Evolutionary conservation across 1,140 invertebrate species (phyloP).

Genomic region (Neodiprion lecontei): DNA sequence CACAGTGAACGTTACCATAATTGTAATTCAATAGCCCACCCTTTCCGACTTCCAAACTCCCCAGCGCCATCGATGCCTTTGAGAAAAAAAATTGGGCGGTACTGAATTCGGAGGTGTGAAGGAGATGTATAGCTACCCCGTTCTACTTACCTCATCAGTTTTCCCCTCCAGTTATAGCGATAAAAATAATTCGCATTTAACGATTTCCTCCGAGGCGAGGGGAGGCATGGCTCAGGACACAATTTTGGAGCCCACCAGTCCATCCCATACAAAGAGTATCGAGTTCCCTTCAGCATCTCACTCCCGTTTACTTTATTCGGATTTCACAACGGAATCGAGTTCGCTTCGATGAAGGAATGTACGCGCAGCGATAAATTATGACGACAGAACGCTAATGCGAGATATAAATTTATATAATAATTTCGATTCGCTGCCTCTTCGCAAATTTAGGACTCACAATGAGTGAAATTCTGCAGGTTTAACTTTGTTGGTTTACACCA

Average conservation of each 20-base stretch:
- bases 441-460: no score
- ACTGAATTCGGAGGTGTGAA: not conserved
- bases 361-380: no score
- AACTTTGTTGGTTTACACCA: no score
- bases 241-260: not conserved
- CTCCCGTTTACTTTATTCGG: not conserved
- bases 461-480: no score
- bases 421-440: no score
- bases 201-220: not conserved
- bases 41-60: not conserved
- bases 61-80: not conserved
- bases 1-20: not conserved
- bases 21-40: conserved; percentile 5
- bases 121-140: not conserved
- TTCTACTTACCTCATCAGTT: not conserved
- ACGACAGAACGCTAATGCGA: no score
- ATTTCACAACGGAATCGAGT: no score
- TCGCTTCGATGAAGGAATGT: no score
- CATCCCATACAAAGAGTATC: not conserved
- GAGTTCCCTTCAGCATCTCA: not conserved
- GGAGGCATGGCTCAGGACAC: not conserved
- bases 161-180: not conserved
- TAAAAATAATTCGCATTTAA: not conserved
- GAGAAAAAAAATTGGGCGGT: not conserved
- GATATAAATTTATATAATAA: no score